Conservation (phyloP, 2,888 invertebrate genomes). For the Teleogryllus oceanicus region DNA sequence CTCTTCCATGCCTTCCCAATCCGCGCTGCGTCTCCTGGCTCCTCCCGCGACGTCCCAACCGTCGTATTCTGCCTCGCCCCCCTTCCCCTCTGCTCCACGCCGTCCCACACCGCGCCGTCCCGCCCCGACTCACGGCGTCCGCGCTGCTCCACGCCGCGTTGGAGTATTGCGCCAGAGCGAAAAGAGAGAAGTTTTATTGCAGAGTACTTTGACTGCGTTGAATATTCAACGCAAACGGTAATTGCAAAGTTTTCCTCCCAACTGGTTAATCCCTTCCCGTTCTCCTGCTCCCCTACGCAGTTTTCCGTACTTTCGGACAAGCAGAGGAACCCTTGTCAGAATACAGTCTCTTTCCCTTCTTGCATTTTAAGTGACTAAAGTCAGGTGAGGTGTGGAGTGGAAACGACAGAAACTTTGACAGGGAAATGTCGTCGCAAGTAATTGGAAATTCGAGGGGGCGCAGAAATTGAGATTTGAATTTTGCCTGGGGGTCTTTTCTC, state of each 20-base stretch:
- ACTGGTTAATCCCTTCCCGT: neutral
- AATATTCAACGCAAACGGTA: neutral
- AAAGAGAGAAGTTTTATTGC: neutral
- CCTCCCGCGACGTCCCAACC: no score
- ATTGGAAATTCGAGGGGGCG: neutral
- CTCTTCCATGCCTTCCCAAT: no score
- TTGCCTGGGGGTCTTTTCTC: no score
- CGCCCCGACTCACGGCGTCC: no score
- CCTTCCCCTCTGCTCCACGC: no score
- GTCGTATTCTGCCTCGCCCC: no score
- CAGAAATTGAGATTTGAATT: no score
- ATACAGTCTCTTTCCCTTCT: neutral
- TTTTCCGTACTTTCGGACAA: neutral
- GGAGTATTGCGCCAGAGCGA: neutral
- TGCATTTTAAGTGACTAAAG: neutral
- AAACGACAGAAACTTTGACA: neutral
- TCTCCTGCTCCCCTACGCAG: neutral
- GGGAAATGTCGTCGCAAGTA: neutral
- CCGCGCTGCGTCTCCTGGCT: no score
- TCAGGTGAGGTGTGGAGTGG: neutral
- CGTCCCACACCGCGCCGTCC: no score
- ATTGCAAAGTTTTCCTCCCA: slow-evolving; percentile 1
- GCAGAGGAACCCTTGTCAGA: neutral
- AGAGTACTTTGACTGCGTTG: neutral
- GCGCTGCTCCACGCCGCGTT: no score